Percentiles rank a stretch among this genome's conserved stretches.
Evolutionary conservation across 1,140 invertebrate genomes (phyloP).

Genomic region (Pachyrhynchus sulphureomaculatus): DNA sequence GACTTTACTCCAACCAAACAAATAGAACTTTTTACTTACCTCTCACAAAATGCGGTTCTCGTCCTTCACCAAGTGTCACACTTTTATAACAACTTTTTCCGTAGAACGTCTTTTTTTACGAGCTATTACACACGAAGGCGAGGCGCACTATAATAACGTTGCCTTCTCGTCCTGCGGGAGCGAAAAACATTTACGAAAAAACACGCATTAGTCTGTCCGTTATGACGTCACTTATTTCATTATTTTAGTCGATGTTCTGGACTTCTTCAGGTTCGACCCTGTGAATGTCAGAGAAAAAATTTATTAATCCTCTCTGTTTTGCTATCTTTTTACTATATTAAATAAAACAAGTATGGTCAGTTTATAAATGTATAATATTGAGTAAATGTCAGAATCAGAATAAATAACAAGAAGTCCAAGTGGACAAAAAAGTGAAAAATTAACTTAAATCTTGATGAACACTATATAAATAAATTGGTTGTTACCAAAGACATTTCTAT

Average conservation of each 20-base stretch:
- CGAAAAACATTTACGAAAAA: constrained; percentile 5
- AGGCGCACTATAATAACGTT: constrained; percentile 13
- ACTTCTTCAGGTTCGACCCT: neutral
- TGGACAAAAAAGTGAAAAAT: too few species aligned
- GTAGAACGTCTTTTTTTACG: neutral
- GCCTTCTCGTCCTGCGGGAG: constrained; percentile 1
- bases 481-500: too few species aligned
- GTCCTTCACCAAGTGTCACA: constrained; percentile 3
- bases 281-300: neutral
- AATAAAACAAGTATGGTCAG: too few species aligned
- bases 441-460: too few species aligned
- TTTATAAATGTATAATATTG: too few species aligned
- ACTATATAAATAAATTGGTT: too few species aligned
- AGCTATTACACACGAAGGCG: neutral
- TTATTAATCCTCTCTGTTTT: too few species aligned
- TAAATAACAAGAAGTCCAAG: too few species aligned
- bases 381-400: too few species aligned
- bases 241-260: neutral
- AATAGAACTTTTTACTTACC: constrained; percentile 20
- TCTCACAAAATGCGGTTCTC: constrained; percentile 10
- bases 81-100: constrained; percentile 18
- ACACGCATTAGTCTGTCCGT: neutral
- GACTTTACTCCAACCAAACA: neutral
- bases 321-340: too few species aligned
- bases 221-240: constrained; percentile 6